Conservation (phyloP, 2,797 vertebrate genomes). For the Tolypeutes matacus region DNA sequence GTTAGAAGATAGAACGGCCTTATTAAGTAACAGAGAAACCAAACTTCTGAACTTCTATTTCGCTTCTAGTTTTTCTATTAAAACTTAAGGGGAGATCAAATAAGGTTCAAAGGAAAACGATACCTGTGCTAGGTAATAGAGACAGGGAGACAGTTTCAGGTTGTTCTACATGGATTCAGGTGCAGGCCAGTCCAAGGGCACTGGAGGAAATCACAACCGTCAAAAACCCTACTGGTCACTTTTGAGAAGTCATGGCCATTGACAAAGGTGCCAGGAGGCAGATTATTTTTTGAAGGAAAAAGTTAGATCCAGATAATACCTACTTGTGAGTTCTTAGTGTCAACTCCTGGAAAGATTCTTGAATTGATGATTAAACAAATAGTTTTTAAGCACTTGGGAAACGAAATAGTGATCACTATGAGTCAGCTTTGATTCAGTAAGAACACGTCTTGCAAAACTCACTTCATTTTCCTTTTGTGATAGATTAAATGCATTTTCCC, state of each 20-base stretch:
- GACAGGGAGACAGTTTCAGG: not conserved
- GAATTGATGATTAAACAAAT: conserved; percentile 50
- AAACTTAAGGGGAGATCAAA: not conserved
- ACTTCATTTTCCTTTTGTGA: conserved; percentile 58
- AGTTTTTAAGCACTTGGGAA: conserved; percentile 47
- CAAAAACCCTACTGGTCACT: not conserved
- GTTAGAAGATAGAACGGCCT: not conserved
- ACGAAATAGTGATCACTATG: conserved; percentile 52
- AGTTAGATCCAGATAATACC: not conserved
- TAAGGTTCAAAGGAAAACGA: not conserved
- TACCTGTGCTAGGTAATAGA: not conserved
- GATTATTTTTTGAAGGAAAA: conserved; percentile 50
- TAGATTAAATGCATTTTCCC: conserved; percentile 68
- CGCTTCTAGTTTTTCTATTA: conserved; percentile 33
- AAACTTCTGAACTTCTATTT: not conserved
- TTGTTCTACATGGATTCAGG: conserved; percentile 12
- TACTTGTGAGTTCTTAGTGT: conserved; percentile 43
- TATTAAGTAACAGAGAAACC: not conserved
- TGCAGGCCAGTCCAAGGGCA: not conserved
- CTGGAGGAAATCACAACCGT: not conserved
- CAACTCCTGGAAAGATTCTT: conserved; percentile 55
- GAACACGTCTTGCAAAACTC: conserved; percentile 65
- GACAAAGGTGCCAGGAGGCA: conserved; percentile 41
- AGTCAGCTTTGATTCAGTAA: conserved; percentile 41
- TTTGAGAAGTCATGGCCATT: not conserved